phyloP scores from a whole-genome alignment of 2,888 invertebrate species.

The Pilophorus perplexus region DNA sequence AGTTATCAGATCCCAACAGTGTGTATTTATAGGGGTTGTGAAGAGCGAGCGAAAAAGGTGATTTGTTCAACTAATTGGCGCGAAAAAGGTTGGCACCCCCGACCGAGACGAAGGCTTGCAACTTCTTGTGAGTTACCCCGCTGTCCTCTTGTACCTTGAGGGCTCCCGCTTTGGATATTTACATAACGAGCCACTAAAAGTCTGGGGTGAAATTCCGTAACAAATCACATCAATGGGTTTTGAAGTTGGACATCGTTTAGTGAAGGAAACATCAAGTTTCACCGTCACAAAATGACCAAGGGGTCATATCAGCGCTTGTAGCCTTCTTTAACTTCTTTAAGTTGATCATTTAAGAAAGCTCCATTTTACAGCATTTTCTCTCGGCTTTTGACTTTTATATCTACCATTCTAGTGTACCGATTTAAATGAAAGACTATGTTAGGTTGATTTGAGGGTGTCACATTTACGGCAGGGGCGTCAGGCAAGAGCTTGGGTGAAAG shows the following conservation, averaged over 20 bases:
- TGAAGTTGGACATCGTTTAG: background rate
- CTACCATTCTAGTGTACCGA: too few relatives aligned
- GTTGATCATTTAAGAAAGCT: too few relatives aligned
- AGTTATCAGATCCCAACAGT: constrained; percentile 25
- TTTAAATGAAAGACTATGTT: too few relatives aligned
- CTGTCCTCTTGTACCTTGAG: background rate
- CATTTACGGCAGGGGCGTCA: too few relatives aligned
- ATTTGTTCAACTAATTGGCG: constrained; percentile 23
- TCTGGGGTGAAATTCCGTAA: constrained; percentile 27
- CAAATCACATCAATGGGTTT: constrained; percentile 31
- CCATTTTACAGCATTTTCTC: too few relatives aligned
- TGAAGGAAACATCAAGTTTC: background rate
- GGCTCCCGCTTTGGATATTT: constrained; percentile 17
- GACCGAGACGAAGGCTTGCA: background rate
- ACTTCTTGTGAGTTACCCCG: constrained; percentile 15
- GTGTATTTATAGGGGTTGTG: constrained; percentile 16
- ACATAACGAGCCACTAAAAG: constrained; percentile 42
- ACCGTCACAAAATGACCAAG: too few relatives aligned
- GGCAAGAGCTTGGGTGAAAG: too few relatives aligned
- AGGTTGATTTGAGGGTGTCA: too few relatives aligned
- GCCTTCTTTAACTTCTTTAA: too few relatives aligned
- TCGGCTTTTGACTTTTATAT: too few relatives aligned
- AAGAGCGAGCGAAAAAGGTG: constrained; percentile 4
- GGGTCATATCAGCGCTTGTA: too few relatives aligned
- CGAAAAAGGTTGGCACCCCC: constrained; percentile 20